These are phyloP conservation scores for Pammene aurita DNA, from an alignment of 2,888 invertebrate genomes.

Conservation along the genomic window DNA sequence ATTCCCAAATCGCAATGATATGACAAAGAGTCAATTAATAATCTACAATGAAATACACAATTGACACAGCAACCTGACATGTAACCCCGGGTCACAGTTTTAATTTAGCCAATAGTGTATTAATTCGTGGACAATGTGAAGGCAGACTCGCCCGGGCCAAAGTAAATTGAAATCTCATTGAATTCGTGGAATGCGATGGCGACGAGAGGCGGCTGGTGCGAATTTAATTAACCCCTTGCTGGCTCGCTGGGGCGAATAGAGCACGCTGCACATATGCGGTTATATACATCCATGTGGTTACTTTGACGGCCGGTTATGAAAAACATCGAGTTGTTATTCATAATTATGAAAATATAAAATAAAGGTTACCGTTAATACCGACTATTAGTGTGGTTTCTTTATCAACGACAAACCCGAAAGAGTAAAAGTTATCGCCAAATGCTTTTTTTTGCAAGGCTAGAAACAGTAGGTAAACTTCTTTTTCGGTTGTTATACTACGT, in stretches of 20 bases:
- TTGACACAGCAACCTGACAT: conserved; percentile 33
- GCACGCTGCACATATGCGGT: conserved; percentile 47
- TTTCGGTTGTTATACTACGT: no score
- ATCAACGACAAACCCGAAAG: no score
- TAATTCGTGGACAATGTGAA: conserved; percentile 65
- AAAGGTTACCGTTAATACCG: no score
- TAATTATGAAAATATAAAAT: no score
- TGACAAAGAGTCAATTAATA: background rate
- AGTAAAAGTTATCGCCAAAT: no score
- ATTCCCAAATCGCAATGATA: no score
- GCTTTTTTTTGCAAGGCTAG: no score
- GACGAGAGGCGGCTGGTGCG: conserved; percentile 78
- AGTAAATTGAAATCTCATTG: conserved; percentile 83
- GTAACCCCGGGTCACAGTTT: conserved; percentile 49
- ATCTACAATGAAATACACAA: conserved; percentile 32
- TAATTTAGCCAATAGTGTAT: conserved; percentile 61
- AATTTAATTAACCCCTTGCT: conserved; percentile 82
- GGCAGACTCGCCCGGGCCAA: conserved; percentile 70
- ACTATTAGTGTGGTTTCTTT: no score
- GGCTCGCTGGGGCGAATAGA: conserved; percentile 70
- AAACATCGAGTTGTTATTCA: background rate
- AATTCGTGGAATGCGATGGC: conserved; percentile 79
- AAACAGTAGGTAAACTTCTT: no score
- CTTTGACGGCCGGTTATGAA: background rate
- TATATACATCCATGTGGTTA: conserved; percentile 40